phyloP scores from a whole-genome alignment of 2,888 invertebrate genomes.

The Volucella zonaria region DNA sequence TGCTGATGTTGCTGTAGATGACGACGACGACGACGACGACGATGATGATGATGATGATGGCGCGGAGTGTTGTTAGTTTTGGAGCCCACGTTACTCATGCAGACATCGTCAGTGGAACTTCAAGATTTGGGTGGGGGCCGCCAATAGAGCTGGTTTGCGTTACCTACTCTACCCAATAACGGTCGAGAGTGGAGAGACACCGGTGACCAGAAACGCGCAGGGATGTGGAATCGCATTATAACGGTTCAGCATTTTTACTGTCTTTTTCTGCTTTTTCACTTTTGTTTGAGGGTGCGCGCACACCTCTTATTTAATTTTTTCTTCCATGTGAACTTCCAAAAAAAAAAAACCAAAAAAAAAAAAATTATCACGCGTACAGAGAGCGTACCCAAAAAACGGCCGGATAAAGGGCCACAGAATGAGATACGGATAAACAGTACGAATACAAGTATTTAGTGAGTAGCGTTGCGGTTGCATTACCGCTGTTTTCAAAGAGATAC shows the following conservation, averaged over 20 bases:
- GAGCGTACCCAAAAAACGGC: slow-evolving; percentile 20
- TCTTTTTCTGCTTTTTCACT: slow-evolving; percentile 72
- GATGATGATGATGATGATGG: slow-evolving; percentile 31
- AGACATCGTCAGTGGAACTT: slow-evolving; percentile 46
- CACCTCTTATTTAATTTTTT: slow-evolving; percentile 70
- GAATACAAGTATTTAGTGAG: slow-evolving; percentile 49
- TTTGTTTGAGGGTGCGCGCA: slow-evolving; percentile 69
- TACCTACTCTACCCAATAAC: slow-evolving; percentile 65
- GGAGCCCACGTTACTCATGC: slow-evolving; percentile 66
- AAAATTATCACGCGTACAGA: slow-evolving; percentile 39
- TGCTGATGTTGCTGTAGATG: slow-evolving; percentile 16
- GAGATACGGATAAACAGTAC: slow-evolving; percentile 41
- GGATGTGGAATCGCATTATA: slow-evolving; percentile 68
- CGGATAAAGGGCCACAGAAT: slow-evolving; percentile 64
- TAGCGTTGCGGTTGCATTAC: slow-evolving; percentile 33
- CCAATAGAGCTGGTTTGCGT: slow-evolving; percentile 55
- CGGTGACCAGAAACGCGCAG: slow-evolving; percentile 37
- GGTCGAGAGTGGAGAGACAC: slow-evolving; percentile 35
- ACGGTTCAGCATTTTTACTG: slow-evolving; percentile 70
- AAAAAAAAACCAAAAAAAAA: too few species aligned
- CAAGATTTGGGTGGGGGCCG: slow-evolving; percentile 61
- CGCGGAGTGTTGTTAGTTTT: slow-evolving; percentile 45
- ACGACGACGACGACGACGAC: slow-evolving; percentile 21
- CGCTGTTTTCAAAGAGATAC: slow-evolving; percentile 24
- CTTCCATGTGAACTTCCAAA: slow-evolving; percentile 54